phyloP scores from a whole-genome alignment of 2,113 vertebrate genomes.

The Raja brachyura region DNA sequence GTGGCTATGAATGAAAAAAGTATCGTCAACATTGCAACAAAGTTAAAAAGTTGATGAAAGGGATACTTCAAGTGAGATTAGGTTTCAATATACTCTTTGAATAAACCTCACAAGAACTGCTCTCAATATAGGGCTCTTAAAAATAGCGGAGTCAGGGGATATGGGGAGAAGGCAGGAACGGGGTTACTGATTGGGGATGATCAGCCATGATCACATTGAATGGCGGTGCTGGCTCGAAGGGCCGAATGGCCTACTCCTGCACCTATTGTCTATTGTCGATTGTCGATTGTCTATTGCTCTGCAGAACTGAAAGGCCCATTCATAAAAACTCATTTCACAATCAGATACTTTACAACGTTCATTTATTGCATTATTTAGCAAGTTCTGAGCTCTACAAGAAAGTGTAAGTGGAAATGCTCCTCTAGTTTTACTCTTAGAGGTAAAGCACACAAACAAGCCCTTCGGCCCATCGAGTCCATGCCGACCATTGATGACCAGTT shows the following conservation, averaged over 20 bases:
- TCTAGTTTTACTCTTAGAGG: neutral
- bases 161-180: too few relatives aligned
- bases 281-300: too few relatives aligned
- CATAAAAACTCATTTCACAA: neutral
- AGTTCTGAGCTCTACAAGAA: neutral
- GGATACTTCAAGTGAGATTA: neutral
- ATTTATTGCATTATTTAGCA: neutral
- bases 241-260: too few relatives aligned
- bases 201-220: too few relatives aligned
- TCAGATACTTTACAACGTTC: neutral
- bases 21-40: neutral
- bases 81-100: neutral
- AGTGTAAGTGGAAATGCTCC: neutral
- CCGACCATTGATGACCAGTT: too few relatives aligned
- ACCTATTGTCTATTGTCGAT: too few relatives aligned
- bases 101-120: neutral
- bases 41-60: neutral
- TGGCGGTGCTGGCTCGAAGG: too few relatives aligned
- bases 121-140: too few relatives aligned
- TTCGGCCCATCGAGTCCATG: too few relatives aligned
- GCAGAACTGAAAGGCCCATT: neutral
- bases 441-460: neutral
- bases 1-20: neutral
- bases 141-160: too few relatives aligned
- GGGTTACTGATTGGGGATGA: too few relatives aligned